A percentile compares a stretch with the other conserved stretches of the same genome.
Conservation (phyloP, 2,113 vertebrate species). For the Taurulus bubalis region DNA sequence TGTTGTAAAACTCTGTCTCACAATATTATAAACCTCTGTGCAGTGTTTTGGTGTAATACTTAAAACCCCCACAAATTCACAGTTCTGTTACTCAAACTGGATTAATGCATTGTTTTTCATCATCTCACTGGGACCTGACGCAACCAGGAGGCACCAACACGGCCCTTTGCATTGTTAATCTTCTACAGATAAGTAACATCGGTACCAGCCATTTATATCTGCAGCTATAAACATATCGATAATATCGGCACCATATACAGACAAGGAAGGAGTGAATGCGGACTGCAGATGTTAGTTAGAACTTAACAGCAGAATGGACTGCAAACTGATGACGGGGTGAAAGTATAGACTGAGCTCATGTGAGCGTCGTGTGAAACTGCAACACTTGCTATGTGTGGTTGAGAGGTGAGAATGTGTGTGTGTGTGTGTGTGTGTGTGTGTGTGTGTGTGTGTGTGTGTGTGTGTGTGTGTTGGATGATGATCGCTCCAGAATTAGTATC, state of each 20-base stretch:
- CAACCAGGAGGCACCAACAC: neutral
- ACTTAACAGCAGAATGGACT: neutral
- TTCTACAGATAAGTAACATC: too few species aligned
- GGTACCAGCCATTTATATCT: neutral
- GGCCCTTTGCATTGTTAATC: neutral
- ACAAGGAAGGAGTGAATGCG: neutral
- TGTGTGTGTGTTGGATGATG: neutral
- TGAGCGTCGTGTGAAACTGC: neutral
- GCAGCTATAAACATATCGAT: neutral
- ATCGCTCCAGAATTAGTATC: neutral
- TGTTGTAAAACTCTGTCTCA: neutral
- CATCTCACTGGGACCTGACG: neutral
- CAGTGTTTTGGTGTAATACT: neutral
- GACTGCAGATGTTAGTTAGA: neutral
- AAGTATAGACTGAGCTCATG: neutral
- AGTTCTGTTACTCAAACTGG: neutral
- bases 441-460: constrained; percentile 1
- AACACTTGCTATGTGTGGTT: constrained; percentile 4
- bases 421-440: neutral
- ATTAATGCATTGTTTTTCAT: neutral
- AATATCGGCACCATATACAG: neutral
- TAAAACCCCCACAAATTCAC: neutral
- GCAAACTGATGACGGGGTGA: neutral
- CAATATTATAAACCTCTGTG: neutral
- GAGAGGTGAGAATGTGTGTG: neutral